Conservation (phyloP, 2,888 invertebrate species). For the Lycophotia porphyrea region DNA sequence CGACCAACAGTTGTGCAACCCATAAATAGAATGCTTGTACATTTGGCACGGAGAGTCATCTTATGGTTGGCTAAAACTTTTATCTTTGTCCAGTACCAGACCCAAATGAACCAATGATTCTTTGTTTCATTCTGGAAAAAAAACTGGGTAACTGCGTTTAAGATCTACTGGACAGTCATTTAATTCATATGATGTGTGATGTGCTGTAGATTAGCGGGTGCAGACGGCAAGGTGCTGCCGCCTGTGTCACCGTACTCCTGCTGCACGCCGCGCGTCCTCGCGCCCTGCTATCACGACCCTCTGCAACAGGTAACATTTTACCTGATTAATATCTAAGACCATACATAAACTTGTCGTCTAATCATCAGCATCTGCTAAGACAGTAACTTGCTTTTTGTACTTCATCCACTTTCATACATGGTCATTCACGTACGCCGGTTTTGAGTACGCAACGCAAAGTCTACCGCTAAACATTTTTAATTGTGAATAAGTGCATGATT, state of each 20-base stretch:
- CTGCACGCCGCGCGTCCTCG: constrained; percentile 89
- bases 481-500: no score
- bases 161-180: neutral
- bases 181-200: neutral
- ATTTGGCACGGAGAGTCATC: no score
- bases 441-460: no score
- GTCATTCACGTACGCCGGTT: neutral
- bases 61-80: neutral
- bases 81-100: neutral
- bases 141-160: neutral
- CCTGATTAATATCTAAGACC: neutral
- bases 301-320: constrained; percentile 87
- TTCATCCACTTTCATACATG: neutral
- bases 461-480: no score
- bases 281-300: constrained; percentile 91
- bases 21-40: no score
- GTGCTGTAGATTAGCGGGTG: constrained; percentile 80
- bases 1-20: no score
- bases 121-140: neutral
- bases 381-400: neutral
- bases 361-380: neutral
- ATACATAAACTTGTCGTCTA: no score
- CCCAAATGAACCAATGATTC: neutral
- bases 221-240: constrained; percentile 86
- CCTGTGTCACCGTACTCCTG: constrained; percentile 91